Conservation (phyloP, 2,888 invertebrate species). For the Sinodicranocentrus sp. region DNA sequence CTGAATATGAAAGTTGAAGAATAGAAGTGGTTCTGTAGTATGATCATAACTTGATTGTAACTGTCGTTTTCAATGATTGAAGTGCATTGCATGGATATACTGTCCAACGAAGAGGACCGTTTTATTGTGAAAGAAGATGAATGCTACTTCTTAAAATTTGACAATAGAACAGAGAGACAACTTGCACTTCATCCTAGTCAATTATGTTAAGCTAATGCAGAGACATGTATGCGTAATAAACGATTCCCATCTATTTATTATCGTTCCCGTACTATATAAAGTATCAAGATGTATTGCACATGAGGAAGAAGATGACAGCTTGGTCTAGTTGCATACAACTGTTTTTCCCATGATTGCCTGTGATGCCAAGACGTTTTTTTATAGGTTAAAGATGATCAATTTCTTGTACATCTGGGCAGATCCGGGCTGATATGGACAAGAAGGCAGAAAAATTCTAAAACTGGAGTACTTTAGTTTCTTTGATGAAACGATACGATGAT, state of each 20-base stretch:
- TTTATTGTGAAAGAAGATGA: conserved; percentile 14
- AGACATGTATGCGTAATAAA: background rate
- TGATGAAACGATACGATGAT: too few relatives aligned
- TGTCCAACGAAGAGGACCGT: background rate
- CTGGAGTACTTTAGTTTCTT: too few relatives aligned
- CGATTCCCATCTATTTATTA: too few relatives aligned
- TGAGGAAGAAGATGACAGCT: too few relatives aligned
- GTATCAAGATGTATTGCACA: too few relatives aligned
- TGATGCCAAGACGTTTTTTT: too few relatives aligned
- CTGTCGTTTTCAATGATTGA: conserved; percentile 1
- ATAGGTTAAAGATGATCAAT: too few relatives aligned
- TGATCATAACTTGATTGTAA: background rate
- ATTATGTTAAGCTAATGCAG: background rate
- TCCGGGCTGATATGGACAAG: too few relatives aligned
- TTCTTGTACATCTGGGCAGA: too few relatives aligned
- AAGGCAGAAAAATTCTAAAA: too few relatives aligned
- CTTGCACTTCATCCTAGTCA: background rate
- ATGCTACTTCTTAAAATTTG: conserved; percentile 21
- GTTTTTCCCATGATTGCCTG: background rate
- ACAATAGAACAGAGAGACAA: conserved; percentile 2
- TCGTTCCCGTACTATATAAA: too few relatives aligned
- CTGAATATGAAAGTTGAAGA: conserved; percentile 30
- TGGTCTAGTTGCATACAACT: background rate
- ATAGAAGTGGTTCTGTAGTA: background rate
- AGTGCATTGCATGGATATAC: background rate